phyloP scores from a whole-genome alignment of 2,797 vertebrate genomes.

The Falco columbarius region DNA sequence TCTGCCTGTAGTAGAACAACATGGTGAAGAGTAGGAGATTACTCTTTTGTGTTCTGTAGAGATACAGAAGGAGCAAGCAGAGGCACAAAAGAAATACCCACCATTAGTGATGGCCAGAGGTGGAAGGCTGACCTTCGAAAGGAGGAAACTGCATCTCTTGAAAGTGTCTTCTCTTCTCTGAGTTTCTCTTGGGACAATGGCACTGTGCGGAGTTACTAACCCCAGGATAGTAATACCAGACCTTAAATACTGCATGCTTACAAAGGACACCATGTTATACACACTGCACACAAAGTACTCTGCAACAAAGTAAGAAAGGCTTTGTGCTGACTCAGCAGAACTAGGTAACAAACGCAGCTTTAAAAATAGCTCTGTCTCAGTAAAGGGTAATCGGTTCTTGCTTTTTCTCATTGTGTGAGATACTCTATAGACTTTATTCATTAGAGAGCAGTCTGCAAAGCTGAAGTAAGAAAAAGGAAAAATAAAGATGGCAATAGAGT shows the following conservation, averaged over 20 bases:
- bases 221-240: background rate
- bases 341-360: background rate
- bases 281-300: background rate
- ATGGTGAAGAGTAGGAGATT: background rate
- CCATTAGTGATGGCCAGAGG: background rate
- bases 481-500: background rate
- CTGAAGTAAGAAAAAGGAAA: background rate
- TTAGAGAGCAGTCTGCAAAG: background rate
- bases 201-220: background rate
- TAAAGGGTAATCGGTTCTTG: background rate
- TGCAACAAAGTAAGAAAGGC: background rate
- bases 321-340: constrained; percentile 21
- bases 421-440: constrained; percentile 12
- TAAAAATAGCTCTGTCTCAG: constrained; percentile 12
- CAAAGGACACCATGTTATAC: background rate
- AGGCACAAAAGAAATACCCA: background rate
- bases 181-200: background rate
- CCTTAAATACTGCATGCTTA: background rate
- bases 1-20: background rate
- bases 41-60: background rate
- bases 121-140: background rate
- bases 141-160: background rate
- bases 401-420: background rate
- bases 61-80: background rate
- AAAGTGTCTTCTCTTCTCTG: background rate